Conservation (phyloP, 2,888 invertebrate genomes). For the Neoaliturus tenellus region DNA sequence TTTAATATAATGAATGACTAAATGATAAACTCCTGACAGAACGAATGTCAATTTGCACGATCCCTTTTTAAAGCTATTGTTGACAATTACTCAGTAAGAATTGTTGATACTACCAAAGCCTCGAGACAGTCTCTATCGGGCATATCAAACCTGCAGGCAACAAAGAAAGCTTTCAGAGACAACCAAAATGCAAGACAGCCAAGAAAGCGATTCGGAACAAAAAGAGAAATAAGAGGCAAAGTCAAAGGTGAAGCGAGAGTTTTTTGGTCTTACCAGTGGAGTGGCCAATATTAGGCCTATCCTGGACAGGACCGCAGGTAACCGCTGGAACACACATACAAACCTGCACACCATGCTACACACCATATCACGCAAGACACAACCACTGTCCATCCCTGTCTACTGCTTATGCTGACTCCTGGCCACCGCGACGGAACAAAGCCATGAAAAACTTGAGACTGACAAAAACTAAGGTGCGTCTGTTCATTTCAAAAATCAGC, state of each 20-base stretch:
- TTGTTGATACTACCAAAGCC: slow-evolving; percentile 9
- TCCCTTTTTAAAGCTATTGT: slow-evolving; percentile 8
- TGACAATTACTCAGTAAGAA: slow-evolving; percentile 4
- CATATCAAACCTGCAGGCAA: slow-evolving; percentile 28
- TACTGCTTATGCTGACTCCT: slow-evolving; percentile 46
- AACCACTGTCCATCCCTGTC: not conserved
- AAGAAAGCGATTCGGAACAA: slow-evolving; percentile 55
- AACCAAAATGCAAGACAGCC: slow-evolving; percentile 51
- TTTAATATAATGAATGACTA: no score
- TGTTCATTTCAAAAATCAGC: no score
- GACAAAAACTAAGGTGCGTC: no score
- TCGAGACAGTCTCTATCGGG: slow-evolving; percentile 2
- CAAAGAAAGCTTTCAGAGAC: slow-evolving; percentile 32
- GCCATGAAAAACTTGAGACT: no score
- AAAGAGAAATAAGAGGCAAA: slow-evolving; percentile 57
- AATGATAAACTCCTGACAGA: not conserved
- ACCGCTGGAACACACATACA: slow-evolving; percentile 83
- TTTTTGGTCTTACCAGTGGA: slow-evolving; percentile 89
- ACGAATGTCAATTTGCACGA: not conserved
- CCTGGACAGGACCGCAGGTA: slow-evolving; percentile 96
- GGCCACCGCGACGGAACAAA: no score
- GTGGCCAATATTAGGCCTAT: slow-evolving; percentile 97
- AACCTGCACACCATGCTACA: slow-evolving; percentile 37
- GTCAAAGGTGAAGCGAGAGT: slow-evolving; percentile 57
- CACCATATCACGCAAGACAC: slow-evolving; percentile 44